phyloP scores from a whole-genome alignment of 2,113 vertebrate species.

The Chionodraco myersi region DNA sequence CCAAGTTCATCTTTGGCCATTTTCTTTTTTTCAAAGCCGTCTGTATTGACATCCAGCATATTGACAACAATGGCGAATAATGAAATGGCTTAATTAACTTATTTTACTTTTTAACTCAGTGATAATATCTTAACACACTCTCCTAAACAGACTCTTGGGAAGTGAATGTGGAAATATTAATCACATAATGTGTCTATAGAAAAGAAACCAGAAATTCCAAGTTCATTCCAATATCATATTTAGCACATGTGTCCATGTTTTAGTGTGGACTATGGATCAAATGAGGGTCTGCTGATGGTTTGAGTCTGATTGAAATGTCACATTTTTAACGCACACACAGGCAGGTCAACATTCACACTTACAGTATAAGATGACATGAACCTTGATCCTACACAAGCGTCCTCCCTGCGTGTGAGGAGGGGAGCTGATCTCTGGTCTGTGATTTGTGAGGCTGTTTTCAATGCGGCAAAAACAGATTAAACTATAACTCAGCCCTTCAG shows the following conservation, averaged over 20 bases:
- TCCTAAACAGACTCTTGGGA: too few species aligned
- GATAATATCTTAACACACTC: too few species aligned
- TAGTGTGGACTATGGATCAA: not conserved
- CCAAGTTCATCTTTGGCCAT: too few species aligned
- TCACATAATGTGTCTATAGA: too few species aligned
- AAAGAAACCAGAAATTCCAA: too few species aligned
- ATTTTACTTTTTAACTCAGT: too few species aligned
- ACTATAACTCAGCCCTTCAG: slow-evolving; percentile 54
- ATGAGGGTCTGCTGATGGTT: not conserved
- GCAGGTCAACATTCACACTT: not conserved
- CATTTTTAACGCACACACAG: not conserved
- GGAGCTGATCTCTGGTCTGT: slow-evolving; percentile 1
- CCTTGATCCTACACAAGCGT: not conserved
- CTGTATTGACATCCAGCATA: too few species aligned
- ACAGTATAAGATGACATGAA: not conserved
- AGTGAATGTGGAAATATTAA: too few species aligned
- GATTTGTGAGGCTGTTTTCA: slow-evolving; percentile 58
- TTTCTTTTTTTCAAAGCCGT: too few species aligned
- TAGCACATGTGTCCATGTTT: not conserved
- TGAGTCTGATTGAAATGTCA: slow-evolving; percentile 9
- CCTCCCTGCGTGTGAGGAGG: not conserved
- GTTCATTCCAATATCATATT: not conserved
- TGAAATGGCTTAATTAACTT: too few species aligned
- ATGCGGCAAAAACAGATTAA: slow-evolving; percentile 50
- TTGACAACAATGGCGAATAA: too few species aligned